Evolutionary conservation across 2,888 invertebrate species (phyloP).

Genomic region (Lysandra coridon): DNA sequence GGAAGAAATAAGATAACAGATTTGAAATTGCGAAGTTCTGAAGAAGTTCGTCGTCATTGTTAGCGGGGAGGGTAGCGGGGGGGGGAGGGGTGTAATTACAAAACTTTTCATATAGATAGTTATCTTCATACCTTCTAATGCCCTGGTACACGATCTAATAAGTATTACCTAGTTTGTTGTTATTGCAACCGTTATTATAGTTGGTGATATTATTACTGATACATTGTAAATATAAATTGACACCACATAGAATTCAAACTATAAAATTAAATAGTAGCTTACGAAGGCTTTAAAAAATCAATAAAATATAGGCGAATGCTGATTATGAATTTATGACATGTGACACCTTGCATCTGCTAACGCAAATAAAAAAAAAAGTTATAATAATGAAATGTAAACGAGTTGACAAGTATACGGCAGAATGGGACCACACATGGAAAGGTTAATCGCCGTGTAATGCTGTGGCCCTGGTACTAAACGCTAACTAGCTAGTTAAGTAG

Average conservation of each 20-base stretch:
- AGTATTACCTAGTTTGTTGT: background rate
- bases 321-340: background rate
- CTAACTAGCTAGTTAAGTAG: background rate
- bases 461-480: background rate
- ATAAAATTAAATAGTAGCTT: background rate
- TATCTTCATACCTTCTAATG: background rate
- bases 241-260: background rate
- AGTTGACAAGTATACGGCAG: conserved; percentile 34
- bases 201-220: background rate
- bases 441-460: conserved; percentile 41
- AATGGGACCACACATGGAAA: conserved; percentile 41
- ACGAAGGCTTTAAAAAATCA: background rate
- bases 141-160: conserved; percentile 4
- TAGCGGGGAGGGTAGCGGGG: conserved; percentile 28
- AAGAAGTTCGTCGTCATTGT: conserved; percentile 40
- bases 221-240: background rate
- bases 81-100: background rate
- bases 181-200: background rate
- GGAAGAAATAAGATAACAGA: conserved; percentile 60
- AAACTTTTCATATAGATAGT: conserved; percentile 25
- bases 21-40: conserved; percentile 64
- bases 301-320: background rate
- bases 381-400: conserved; percentile 36
- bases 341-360: conserved; percentile 4
- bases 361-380: background rate